Evolutionary conservation across 2,113 vertebrate genomes (phyloP), one percentile per base, ranked within the genome.

Genomic region (Ammodytes marinus): DNA sequence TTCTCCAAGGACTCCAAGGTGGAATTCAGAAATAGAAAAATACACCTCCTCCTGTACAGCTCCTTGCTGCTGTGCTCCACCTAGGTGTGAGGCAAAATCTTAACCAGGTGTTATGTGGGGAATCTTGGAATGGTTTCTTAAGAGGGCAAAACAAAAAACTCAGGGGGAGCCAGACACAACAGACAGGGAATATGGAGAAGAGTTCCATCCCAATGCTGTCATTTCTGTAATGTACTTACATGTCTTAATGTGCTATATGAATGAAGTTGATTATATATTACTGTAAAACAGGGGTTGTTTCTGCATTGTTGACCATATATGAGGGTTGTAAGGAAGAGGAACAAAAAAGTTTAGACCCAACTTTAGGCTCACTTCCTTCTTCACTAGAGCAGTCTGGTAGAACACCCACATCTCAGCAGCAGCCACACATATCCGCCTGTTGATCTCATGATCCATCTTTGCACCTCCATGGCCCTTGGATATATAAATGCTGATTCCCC

Each of bases 1-100:
- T 69, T 85, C 68, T 27, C 27, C 27, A 27, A 57, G 75, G 53
- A 60, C 64, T 80, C 59, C 79, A 84, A 83, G 78, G 79, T 77
- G 73, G 72, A 61, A 68, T 80, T 81, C 69, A 77, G 15, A 81
- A 88, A 87, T 84, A 71, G 77, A 84, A 79, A 27, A 84, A 66
- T 5, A 50, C 37, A 80, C 57, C 50, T 79, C 65, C 37, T 78
- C 57, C 50, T 79, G 61, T 55, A 58, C 37, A 71, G 37, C 69
- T 71, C 63, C 74, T 69, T 80, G 80, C 71, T 19, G 58, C 13
- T 45, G 40, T 27, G n/a, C 55, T 66, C 49, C 27, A 10, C 7
- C 0, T 4, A 57, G 8, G 53, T 67, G 45, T 67, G 37, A 74
- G 74, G 72, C 63, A 61, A 68, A 71, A 66, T 42, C 58, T 8